Percentiles rank a stretch among this genome's conserved stretches.
These are phyloP conservation scores for Xanthorhoe spadicearia DNA, from an alignment of 2,888 invertebrate species.

Conservation along the genomic window DNA sequence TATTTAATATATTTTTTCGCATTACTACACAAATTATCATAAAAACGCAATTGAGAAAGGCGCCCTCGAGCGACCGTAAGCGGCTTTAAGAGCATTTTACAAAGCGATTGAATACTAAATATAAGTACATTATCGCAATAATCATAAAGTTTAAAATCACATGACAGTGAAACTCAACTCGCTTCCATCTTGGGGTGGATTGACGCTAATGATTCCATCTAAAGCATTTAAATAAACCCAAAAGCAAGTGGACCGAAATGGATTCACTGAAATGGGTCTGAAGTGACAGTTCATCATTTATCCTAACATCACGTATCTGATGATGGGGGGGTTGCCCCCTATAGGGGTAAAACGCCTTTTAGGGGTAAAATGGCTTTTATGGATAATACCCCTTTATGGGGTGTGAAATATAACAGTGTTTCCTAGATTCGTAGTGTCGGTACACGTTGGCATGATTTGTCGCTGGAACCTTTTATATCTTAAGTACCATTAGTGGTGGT, in stretches of 20 bases:
- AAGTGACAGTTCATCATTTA: slow-evolving; percentile 31
- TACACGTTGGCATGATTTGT: slow-evolving; percentile 41
- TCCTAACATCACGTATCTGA: slow-evolving; percentile 20
- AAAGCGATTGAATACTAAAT: too few relatives aligned
- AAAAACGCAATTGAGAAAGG: too few relatives aligned
- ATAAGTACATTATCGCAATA: too few relatives aligned
- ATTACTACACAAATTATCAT: too few relatives aligned
- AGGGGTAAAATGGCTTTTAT: neutral
- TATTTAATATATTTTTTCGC: too few relatives aligned
- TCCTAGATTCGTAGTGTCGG: slow-evolving; percentile 23
- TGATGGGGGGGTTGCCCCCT: neutral
- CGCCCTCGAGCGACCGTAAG: too few relatives aligned
- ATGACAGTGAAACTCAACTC: too few relatives aligned
- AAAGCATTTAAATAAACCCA: slow-evolving; percentile 4
- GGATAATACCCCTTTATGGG: slow-evolving; percentile 21
- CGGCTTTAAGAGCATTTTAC: too few relatives aligned
- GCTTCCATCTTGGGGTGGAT: too few relatives aligned
- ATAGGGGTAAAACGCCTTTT: slow-evolving; percentile 4
- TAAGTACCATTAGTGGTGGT: slow-evolving; percentile 35
- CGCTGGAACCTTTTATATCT: slow-evolving; percentile 42
- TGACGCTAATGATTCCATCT: neutral
- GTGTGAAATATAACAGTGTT: slow-evolving; percentile 32
- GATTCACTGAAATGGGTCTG: slow-evolving; percentile 12
- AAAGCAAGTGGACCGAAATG: slow-evolving; percentile 12
- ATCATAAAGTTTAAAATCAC: too few relatives aligned